Evolutionary conservation across 2,797 vertebrate genomes (phyloP).

Genomic region (Acanthornis magna): DNA sequence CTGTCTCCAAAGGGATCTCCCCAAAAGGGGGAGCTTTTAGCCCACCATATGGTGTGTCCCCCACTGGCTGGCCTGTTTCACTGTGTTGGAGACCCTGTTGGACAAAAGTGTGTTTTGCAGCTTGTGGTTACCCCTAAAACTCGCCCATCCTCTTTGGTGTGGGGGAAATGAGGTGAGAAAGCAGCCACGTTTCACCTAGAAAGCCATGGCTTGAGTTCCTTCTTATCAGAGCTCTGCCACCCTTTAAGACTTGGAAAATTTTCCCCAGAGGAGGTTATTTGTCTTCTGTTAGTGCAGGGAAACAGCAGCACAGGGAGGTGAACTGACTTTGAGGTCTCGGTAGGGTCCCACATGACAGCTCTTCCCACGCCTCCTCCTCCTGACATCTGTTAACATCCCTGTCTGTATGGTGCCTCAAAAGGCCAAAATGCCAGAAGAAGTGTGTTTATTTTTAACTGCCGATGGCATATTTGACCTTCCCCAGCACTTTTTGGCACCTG

Average conservation of each 20-base stretch:
- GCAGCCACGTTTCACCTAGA: not conserved
- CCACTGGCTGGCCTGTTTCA: not conserved
- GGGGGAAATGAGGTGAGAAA: not conserved
- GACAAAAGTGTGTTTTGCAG: not conserved
- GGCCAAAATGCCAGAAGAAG: not conserved
- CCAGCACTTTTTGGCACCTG: not conserved
- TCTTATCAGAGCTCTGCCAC: not conserved
- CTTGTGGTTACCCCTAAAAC: not conserved
- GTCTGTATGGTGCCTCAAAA: constrained; percentile 3
- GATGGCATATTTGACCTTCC: constrained; percentile 20
- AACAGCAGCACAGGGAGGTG: not conserved
- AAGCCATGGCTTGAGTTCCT: not conserved
- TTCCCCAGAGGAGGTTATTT: not conserved
- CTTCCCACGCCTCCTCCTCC: not conserved
- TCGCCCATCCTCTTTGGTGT: not conserved
- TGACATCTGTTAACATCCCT: constrained; percentile 21
- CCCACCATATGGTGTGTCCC: constrained; percentile 3
- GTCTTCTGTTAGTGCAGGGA: not conserved
- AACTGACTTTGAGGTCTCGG: not conserved
- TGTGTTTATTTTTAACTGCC: not conserved
- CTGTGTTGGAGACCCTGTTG: not conserved
- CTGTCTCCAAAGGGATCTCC: constrained; percentile 50
- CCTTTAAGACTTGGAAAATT: not conserved
- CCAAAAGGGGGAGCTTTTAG: constrained; percentile 64
- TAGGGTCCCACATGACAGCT: not conserved